Percentiles rank a stretch among this genome's conserved stretches.
phyloP scores from a whole-genome alignment of 2,113 vertebrate species.

The Boulengeromyrus knoepffleri region DNA sequence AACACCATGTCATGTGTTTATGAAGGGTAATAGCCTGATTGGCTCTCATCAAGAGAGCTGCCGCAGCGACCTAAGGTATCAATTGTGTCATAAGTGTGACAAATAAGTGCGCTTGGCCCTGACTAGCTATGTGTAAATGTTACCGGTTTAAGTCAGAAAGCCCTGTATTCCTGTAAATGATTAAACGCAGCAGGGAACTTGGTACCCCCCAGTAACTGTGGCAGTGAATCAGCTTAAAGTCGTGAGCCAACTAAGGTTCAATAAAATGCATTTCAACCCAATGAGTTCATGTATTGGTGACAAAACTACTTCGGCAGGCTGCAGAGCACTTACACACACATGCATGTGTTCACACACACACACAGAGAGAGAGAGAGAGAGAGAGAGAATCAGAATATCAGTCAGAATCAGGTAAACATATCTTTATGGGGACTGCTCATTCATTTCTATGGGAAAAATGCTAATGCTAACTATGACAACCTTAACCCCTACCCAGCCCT shows the following conservation, averaged over 20 bases:
- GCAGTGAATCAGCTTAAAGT: neutral
- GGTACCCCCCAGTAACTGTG: neutral
- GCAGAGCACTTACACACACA: neutral
- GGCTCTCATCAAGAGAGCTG: conserved; percentile 44
- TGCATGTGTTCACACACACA: no score
- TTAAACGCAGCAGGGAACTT: neutral
- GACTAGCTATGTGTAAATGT: neutral
- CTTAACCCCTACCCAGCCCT: no score
- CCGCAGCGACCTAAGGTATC: conserved; percentile 39
- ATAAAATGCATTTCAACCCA: neutral
- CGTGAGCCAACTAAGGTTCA: neutral
- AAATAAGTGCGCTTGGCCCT: conserved; percentile 35
- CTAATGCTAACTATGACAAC: no score
- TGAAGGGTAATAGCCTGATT: conserved; percentile 42
- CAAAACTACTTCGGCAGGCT: neutral
- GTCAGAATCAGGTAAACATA: no score
- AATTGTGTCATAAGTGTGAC: conserved; percentile 36
- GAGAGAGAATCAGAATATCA: no score
- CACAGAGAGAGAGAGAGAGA: no score
- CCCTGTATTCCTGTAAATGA: neutral
- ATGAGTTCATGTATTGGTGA: neutral
- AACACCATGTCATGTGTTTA: conserved; percentile 36
- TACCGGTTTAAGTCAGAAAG: neutral
- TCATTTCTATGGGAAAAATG: no score
- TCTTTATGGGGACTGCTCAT: no score